Evolutionary conservation across 92 coral and sea anemone species (phyloP).

Genomic region (Siderastrea radians): DNA sequence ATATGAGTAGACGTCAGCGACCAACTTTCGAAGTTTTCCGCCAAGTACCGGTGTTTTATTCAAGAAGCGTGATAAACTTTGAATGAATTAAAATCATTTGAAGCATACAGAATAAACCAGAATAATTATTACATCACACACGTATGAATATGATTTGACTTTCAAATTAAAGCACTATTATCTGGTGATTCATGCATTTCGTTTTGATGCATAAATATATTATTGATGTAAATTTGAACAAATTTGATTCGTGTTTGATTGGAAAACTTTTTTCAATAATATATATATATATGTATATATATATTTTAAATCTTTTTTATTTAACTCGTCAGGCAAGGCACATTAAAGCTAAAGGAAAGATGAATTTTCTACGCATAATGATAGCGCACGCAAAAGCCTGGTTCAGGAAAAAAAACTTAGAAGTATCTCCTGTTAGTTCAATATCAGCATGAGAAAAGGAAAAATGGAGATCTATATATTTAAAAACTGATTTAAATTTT

Average conservation of each 20-base stretch:
- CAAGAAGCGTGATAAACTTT: conserved; percentile 21
- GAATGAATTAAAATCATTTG: conserved; percentile 9
- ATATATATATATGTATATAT: background rate
- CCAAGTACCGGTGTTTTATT: background rate
- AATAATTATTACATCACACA: conserved; percentile 39
- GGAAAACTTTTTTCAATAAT: background rate
- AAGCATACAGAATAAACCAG: conserved; percentile 14
- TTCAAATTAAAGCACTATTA: conserved; percentile 17
- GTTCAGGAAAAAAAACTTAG: no score
- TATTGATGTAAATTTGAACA: background rate
- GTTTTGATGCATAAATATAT: background rate
- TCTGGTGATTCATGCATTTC: background rate
- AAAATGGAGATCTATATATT: no score
- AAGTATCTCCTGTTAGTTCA: no score
- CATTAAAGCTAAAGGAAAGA: no score
- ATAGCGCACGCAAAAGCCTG: no score
- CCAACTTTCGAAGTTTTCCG: background rate
- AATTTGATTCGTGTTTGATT: background rate
- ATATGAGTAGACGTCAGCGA: background rate
- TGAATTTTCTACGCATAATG: no score
- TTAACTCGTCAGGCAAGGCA: no score
- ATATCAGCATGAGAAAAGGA: no score
- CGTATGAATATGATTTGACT: conserved; percentile 5
- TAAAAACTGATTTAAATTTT: no score
- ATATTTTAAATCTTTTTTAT: no score